Evolutionary conservation across 2,113 vertebrate species (phyloP).

Genomic region (Barnardius zonarius): DNA sequence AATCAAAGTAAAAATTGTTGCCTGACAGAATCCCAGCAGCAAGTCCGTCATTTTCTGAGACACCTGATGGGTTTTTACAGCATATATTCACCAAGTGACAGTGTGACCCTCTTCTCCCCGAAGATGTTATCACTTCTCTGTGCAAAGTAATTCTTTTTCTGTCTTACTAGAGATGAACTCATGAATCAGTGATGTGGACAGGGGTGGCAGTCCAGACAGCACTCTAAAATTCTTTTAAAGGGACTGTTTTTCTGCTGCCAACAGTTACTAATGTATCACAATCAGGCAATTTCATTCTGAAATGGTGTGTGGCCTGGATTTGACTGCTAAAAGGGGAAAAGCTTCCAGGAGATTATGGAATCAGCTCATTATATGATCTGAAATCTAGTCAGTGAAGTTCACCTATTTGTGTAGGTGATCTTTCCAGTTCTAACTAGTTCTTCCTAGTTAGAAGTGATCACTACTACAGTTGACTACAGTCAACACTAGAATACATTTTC

Average conservation of each 20-base stretch:
- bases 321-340: neutral
- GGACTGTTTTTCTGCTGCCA: constrained; percentile 25
- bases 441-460: neutral
- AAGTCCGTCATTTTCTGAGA: constrained; percentile 61
- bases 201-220: constrained; percentile 49
- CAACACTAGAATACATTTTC: neutral
- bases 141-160: constrained; percentile 72
- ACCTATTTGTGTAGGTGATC: neutral
- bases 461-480: neutral
- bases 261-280: constrained; percentile 21
- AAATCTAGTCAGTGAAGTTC: neutral
- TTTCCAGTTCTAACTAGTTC: neutral
- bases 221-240: constrained; percentile 59
- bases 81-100: constrained; percentile 41
- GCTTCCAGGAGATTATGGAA: neutral
- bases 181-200: constrained; percentile 69
- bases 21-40: constrained; percentile 55
- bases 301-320: constrained; percentile 2
- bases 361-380: neutral
- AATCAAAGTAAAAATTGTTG: constrained; percentile 71
- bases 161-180: constrained; percentile 67
- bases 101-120: constrained; percentile 55
- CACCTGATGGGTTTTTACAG: constrained; percentile 61
- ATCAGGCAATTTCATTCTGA: constrained; percentile 51
- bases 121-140: constrained; percentile 67